These are phyloP conservation scores for Sternarchorhynchus goeldii DNA, from an alignment of 2,797 vertebrate genomes.

Conservation along the genomic window DNA sequence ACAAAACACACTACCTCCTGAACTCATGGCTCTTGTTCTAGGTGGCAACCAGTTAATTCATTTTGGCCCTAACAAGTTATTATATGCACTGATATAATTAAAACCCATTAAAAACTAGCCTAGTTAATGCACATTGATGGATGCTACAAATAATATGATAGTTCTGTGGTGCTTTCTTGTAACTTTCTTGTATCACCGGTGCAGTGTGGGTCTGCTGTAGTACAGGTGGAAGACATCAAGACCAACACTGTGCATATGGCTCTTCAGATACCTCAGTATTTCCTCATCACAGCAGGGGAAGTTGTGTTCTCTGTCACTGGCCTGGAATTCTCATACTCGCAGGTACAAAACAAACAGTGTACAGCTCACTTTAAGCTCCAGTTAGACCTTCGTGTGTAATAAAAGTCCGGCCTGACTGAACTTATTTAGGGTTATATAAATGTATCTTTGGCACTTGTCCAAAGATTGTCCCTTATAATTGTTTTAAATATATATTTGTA, in stretches of 20 bases:
- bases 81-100: neutral
- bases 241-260: constrained; percentile 87
- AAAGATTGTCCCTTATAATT: neutral
- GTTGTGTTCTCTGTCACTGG: constrained; percentile 95
- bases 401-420: neutral
- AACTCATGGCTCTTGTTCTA: neutral
- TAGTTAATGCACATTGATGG: too few species aligned
- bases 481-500: neutral
- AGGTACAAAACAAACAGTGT: constrained; percentile 74
- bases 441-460: neutral
- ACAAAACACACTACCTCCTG: neutral
- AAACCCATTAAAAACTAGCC: too few species aligned
- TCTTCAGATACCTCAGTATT: constrained; percentile 97
- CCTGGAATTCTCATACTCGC: constrained; percentile 94
- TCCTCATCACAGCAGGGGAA: constrained; percentile 89
- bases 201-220: constrained; percentile 65
- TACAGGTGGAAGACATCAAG: constrained; percentile 75
- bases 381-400: neutral
- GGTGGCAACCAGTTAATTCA: too few species aligned
- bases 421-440: neutral
- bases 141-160: too few species aligned
- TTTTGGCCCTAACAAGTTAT: neutral
- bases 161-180: neutral
- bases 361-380: neutral
- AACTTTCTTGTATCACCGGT: neutral